Evolutionary conservation across 2,888 invertebrate genomes (phyloP).

Genomic region (Chymomyza amoena): DNA sequence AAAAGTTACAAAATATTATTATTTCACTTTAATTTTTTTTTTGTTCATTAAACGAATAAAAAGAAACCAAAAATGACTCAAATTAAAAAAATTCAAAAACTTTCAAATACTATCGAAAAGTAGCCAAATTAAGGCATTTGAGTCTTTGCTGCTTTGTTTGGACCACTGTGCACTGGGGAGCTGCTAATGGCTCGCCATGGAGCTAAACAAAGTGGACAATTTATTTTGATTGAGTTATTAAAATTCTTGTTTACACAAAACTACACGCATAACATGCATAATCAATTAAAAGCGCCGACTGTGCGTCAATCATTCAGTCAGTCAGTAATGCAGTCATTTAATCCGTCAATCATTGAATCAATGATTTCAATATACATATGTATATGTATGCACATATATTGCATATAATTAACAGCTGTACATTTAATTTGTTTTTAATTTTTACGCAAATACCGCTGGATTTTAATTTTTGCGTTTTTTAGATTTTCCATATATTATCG

Average conservation of each 20-base stretch:
- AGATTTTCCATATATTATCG: not conserved
- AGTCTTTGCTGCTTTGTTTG: not conserved
- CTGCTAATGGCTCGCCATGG: not conserved
- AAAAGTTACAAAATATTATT: no score
- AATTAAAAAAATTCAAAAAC: no score
- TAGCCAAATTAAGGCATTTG: no score
- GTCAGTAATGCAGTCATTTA: not conserved
- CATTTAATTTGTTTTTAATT: slow-evolving; percentile 45
- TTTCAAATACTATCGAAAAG: no score
- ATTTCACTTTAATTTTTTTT: no score
- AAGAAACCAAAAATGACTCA: no score
- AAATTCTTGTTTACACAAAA: slow-evolving; percentile 63
- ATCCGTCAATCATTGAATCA: not conserved
- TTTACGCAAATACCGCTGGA: slow-evolving; percentile 2
- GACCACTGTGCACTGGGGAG: not conserved
- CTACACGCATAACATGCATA: slow-evolving; percentile 41
- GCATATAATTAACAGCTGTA: not conserved
- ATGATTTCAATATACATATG: not conserved
- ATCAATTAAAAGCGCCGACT: slow-evolving; percentile 22
- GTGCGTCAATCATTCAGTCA: not conserved
- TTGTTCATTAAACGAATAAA: no score
- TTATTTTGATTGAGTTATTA: slow-evolving; percentile 63
- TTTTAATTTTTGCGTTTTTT: not conserved
- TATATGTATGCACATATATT: not conserved
- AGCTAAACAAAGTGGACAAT: slow-evolving; percentile 21